Percentiles rank a stretch among this genome's conserved stretches.
These are phyloP conservation scores for Caenorhabditis uteleia DNA, from an alignment of 2,888 invertebrate genomes.

Conservation along the genomic window DNA sequence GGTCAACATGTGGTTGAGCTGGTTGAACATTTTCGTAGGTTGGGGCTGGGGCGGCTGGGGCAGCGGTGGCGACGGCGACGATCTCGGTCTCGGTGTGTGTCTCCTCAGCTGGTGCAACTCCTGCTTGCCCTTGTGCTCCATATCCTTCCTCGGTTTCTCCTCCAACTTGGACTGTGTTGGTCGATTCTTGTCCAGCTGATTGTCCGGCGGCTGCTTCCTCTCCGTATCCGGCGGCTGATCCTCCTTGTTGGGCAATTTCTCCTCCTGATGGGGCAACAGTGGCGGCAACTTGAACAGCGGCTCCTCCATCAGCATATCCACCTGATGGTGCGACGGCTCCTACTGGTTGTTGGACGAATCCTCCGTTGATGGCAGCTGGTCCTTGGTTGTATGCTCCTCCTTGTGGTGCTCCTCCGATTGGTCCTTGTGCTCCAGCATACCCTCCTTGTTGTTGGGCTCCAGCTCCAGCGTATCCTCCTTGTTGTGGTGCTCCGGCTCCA, in stretches of 20 bases:
- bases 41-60: constrained; percentile 27
- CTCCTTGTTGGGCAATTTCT: constrained; percentile 21
- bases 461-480: constrained; percentile 21
- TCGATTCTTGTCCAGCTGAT: constrained; percentile 15
- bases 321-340: constrained; percentile 22
- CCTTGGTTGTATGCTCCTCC: constrained; percentile 32
- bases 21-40: constrained; percentile 38
- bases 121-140: constrained; percentile 17
- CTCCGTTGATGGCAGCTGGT: constrained; percentile 33
- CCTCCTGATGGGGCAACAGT: constrained; percentile 20
- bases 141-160: constrained; percentile 32
- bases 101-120: constrained; percentile 8
- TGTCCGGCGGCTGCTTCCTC: constrained; percentile 18
- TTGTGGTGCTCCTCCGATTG: constrained; percentile 11
- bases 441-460: constrained; percentile 19
- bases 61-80: constrained; percentile 26
- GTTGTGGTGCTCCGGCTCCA: constrained; percentile 6
- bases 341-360: constrained; percentile 26
- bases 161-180: constrained; percentile 24
- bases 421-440: constrained; percentile 16
- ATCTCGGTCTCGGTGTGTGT: constrained; percentile 23
- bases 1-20: constrained; percentile 15
- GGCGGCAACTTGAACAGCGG: constrained; percentile 17
- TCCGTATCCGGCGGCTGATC: constrained; percentile 32
- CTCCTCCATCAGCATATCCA: constrained; percentile 23